phyloP scores from a whole-genome alignment of 2,113 vertebrate genomes.

The Lepidothrix coronata region DNA sequence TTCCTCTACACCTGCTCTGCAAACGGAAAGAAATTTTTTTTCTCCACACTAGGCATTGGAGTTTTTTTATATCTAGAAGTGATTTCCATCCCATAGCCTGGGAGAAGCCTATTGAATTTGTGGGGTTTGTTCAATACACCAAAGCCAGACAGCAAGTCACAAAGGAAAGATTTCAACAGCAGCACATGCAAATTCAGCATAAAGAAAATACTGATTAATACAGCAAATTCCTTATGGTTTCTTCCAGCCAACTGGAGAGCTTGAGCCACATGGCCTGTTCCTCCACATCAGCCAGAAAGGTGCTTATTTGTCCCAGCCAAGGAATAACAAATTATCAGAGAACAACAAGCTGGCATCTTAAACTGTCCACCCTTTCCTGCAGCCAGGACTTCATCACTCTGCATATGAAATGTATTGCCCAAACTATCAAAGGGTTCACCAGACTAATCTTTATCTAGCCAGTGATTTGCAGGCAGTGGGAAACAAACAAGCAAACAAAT shows the following conservation, averaged over 20 bases:
- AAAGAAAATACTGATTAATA: neutral
- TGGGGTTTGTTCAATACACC: neutral
- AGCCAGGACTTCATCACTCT: neutral
- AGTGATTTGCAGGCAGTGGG: neutral
- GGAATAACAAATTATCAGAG: neutral
- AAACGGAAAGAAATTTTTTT: neutral
- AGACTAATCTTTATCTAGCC: neutral
- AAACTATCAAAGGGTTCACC: neutral
- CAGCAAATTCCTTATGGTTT: neutral
- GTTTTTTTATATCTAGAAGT: neutral
- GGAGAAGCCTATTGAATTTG: neutral
- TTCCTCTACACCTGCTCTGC: no score
- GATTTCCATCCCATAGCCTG: neutral
- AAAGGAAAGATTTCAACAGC: neutral
- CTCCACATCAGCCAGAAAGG: neutral
- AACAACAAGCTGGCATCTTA: neutral
- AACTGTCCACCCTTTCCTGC: neutral
- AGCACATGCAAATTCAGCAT: neutral
- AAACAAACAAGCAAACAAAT: slow-evolving; percentile 7
- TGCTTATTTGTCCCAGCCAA: neutral
- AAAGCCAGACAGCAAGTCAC: neutral
- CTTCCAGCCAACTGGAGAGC: neutral
- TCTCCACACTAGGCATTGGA: neutral
- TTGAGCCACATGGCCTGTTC: neutral
- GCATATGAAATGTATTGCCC: neutral